phyloP scores from a whole-genome alignment of 2,888 invertebrate genomes.

The Steromphala cineraria region DNA sequence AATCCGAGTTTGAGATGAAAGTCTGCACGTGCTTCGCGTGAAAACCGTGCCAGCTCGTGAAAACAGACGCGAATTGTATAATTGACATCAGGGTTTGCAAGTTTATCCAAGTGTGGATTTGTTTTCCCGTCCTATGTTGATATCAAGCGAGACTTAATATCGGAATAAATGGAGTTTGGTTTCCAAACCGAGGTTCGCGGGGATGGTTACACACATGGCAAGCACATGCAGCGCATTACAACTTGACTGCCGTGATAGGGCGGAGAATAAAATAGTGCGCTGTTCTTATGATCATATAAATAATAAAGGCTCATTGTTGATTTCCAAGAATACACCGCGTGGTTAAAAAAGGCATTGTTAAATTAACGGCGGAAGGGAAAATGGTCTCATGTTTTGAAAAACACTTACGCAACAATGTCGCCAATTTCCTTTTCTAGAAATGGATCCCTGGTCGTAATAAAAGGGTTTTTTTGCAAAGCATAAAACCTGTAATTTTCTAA shows the following conservation, averaged over 20 bases:
- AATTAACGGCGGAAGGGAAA: slow-evolving; percentile 1
- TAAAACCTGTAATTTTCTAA: no score
- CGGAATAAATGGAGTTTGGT: neutral
- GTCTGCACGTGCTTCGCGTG: neutral
- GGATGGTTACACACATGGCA: neutral
- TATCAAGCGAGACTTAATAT: neutral
- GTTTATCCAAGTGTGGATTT: neutral
- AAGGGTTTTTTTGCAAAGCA: no score
- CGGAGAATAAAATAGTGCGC: neutral
- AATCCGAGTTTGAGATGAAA: no score
- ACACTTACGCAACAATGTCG: neutral
- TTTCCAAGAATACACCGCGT: neutral
- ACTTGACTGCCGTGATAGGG: neutral
- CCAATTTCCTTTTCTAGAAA: neutral
- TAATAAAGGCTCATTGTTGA: neutral
- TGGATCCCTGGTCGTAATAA: no score
- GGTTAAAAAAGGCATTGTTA: neutral
- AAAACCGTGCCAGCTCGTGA: neutral
- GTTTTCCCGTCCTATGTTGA: neutral
- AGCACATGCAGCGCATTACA: neutral
- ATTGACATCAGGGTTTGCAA: neutral
- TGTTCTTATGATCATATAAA: neutral
- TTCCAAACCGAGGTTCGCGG: neutral
- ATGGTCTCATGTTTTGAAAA: neutral
- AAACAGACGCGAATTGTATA: neutral